Evolutionary conservation across 2,113 vertebrate species (phyloP), one percentile per base, ranked within the genome.

Genomic region (Syrrhaptes paradoxus): DNA sequence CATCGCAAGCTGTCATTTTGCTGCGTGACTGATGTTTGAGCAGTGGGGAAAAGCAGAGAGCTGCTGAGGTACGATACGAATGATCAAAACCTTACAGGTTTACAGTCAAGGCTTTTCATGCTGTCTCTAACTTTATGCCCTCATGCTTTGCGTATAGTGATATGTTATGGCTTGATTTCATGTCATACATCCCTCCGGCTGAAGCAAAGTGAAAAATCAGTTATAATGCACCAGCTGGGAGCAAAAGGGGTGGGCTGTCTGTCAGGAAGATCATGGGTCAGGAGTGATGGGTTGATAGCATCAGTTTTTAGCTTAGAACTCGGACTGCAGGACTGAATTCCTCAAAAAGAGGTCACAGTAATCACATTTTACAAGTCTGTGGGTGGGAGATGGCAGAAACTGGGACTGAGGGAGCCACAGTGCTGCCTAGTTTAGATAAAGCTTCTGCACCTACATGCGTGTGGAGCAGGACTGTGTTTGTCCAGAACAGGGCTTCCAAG

Each of bases 1-100:
- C n/a, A 0, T 5, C 2, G 7, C 63, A 26, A 62, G 16, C 29
- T 31, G 11, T n/a, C 17, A 2, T 24, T 61, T 45, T 22, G 34
- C 41, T 41, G 49, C 3, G 11, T 34, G 63, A 59, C 7, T 17
- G 74, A 31, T 55, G 11, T 46, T 82, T 5, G 41, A 93, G 45
- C 43, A 9, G n/a, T 10, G 61, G 57, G n/a, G 41, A 55, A 87
- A 74, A 70, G 11, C 48, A 46, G 57, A 11, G 72, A 78, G 43
- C 36, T 74, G 52, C 8, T 55, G 73, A 76, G 46, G 15, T 14
- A 11, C 0, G 0, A n/a, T n/a, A 43, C 26, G 32, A 84, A 57
- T 9, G 13, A 65, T 38, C 48, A 31, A 68, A 94, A 85, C 15
- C 34, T 31, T 36, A 34, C 6, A 32, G 34, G 62, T 81, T 72